These are phyloP conservation scores for Siderastrea siderea DNA, from an alignment of 92 coral and sea anemone genomes.

Conservation along the genomic window DNA sequence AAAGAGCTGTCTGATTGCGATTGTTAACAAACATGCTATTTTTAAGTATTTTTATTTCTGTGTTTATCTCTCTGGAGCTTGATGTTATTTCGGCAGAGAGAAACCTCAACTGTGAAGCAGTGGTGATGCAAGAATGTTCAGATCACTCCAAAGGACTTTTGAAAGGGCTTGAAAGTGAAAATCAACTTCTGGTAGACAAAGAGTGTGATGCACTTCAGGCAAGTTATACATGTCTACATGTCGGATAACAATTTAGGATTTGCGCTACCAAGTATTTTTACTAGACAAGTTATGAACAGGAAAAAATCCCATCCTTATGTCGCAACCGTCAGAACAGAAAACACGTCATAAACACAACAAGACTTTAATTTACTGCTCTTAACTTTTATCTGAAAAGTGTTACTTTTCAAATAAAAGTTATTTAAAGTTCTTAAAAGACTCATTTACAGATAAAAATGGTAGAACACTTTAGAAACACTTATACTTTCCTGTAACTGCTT, in stretches of 20 bases:
- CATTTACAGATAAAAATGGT: too few species aligned
- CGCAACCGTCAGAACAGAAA: too few species aligned
- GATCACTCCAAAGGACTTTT: neutral
- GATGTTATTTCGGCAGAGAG: neutral
- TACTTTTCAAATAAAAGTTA: too few species aligned
- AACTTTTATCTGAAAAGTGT: too few species aligned
- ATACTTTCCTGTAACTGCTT: too few species aligned
- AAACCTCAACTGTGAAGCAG: neutral
- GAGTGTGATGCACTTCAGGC: conserved; percentile 15
- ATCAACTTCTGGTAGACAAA: neutral
- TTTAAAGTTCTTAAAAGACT: too few species aligned
- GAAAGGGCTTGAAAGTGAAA: conserved; percentile 8
- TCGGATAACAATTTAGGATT: too few species aligned
- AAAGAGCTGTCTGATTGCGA: neutral
- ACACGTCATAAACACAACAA: too few species aligned
- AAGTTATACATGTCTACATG: neutral
- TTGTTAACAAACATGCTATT: neutral
- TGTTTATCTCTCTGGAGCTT: neutral
- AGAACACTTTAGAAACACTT: too few species aligned
- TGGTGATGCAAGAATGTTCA: conserved; percentile 1
- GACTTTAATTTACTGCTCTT: too few species aligned
- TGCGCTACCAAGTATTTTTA: too few species aligned
- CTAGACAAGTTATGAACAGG: neutral
- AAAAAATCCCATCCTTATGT: neutral
- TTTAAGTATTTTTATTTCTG: neutral